Conservation (phyloP, 2,113 vertebrate species). For the Nannobrachium achirus region DNA sequence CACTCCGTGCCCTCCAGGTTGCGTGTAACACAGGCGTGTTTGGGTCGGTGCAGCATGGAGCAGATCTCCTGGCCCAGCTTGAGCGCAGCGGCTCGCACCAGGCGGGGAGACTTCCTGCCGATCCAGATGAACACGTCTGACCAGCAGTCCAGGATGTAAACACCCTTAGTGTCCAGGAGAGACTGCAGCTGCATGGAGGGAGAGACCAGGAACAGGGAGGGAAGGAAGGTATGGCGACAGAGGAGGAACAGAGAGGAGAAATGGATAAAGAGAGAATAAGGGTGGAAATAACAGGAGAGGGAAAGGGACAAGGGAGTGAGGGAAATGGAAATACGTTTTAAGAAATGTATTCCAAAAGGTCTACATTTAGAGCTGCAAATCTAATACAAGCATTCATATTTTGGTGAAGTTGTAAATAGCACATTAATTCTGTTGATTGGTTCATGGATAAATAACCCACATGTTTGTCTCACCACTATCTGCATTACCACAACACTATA, state of each 20-base stretch:
- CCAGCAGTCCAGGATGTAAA: constrained; percentile 98
- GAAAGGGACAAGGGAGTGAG: background rate
- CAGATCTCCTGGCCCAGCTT: constrained; percentile 98
- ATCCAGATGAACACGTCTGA: constrained; percentile 98
- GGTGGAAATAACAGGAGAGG: background rate
- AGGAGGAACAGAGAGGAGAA: no score
- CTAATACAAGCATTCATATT: no score
- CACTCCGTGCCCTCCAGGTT: constrained; percentile 95
- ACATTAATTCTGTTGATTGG: no score
- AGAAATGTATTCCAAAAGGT: no score
- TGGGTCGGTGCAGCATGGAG: constrained; percentile 94
- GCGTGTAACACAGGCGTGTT: constrained; percentile 89
- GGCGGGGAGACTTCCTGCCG: constrained; percentile 91
- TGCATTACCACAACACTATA: background rate
- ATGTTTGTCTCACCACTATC: no score
- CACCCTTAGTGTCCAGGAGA: constrained; percentile 91
- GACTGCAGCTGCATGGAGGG: constrained; percentile 85
- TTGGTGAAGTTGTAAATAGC: no score
- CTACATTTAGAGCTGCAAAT: no score
- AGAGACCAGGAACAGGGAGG: background rate
- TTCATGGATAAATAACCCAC: no score
- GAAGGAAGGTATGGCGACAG: background rate
- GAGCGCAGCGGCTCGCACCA: constrained; percentile 92
- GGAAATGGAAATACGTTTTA: no score
- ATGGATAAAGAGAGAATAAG: background rate